Conservation (phyloP, 2,888 invertebrate species). For the Caenorhabditis sp. region DNA sequence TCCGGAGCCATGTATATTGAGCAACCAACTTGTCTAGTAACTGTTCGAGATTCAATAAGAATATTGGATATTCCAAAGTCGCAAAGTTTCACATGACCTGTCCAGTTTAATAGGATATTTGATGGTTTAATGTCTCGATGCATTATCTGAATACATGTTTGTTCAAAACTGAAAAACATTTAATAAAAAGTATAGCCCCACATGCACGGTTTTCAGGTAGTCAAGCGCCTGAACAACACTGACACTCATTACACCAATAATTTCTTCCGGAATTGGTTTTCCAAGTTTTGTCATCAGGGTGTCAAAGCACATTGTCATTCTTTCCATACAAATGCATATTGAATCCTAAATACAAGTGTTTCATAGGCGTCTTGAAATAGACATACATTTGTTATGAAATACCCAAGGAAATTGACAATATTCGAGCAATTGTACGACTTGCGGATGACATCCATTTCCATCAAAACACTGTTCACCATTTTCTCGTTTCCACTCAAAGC, state of each 20-base stretch:
- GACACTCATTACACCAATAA: conserved; percentile 96
- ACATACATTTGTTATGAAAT: conserved; percentile 98
- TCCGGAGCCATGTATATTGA: background rate
- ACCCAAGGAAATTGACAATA: conserved; percentile 97
- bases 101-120: conserved; percentile 95
- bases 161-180: too few species aligned
- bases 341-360: too few species aligned
- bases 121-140: conserved; percentile 87
- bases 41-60: background rate
- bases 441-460: conserved; percentile 98
- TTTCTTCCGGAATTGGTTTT: conserved; percentile 93
- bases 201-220: conserved; percentile 94
- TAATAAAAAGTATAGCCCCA: conserved; percentile 69
- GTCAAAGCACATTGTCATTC: conserved; percentile 99
- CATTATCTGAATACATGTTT: conserved; percentile 72
- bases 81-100: conserved; percentile 96
- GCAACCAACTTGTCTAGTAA: background rate
- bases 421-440: conserved; percentile 96
- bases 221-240: conserved; percentile 97
- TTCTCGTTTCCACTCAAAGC: conserved; percentile 94
- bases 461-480: conserved; percentile 94
- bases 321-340: conserved; percentile 99
- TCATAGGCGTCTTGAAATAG: too few species aligned
- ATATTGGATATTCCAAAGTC: conserved; percentile 92
- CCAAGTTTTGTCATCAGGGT: conserved; percentile 90